phyloP scores from a whole-genome alignment of 2,797 vertebrate species.

The Sparidentex hasta region DNA sequence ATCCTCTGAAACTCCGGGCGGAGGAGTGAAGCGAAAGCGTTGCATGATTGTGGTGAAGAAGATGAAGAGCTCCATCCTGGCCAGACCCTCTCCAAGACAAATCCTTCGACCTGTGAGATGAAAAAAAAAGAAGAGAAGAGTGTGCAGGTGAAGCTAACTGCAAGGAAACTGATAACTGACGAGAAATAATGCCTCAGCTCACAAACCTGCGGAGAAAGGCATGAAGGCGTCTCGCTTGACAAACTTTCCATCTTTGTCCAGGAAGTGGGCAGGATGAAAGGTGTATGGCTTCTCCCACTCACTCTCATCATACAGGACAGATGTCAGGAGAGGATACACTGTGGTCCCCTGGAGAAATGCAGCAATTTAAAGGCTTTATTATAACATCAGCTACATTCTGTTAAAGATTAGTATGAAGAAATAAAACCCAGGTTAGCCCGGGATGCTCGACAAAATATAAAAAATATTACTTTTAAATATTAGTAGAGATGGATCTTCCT shows the following conservation, averaged over 20 bases:
- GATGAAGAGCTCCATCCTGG: slow-evolving; percentile 42
- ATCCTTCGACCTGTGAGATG: not conserved
- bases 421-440: too few species aligned
- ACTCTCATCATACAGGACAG: slow-evolving; percentile 72
- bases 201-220: slow-evolving; percentile 82
- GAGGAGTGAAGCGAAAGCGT: slow-evolving; percentile 6
- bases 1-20: slow-evolving; percentile 29
- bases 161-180: not conserved
- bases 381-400: too few species aligned
- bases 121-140: accelerated
- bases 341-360: slow-evolving; percentile 70
- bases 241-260: slow-evolving; percentile 75
- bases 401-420: too few species aligned
- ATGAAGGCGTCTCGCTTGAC: slow-evolving; percentile 79
- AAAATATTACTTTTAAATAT: too few species aligned
- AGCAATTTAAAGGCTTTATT: not conserved
- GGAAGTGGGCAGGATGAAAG: slow-evolving; percentile 80
- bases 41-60: slow-evolving; percentile 31
- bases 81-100: slow-evolving; percentile 25
- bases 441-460: too few species aligned
- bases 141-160: accelerated
- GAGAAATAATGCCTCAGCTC: accelerated
- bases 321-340: slow-evolving; percentile 68
- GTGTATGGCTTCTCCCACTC: slow-evolving; percentile 75
- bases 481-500: not conserved